Percentiles rank a stretch among this genome's conserved stretches.
phyloP scores from a whole-genome alignment of 2,113 vertebrate species.

The Campylomormyrus numenius region DNA sequence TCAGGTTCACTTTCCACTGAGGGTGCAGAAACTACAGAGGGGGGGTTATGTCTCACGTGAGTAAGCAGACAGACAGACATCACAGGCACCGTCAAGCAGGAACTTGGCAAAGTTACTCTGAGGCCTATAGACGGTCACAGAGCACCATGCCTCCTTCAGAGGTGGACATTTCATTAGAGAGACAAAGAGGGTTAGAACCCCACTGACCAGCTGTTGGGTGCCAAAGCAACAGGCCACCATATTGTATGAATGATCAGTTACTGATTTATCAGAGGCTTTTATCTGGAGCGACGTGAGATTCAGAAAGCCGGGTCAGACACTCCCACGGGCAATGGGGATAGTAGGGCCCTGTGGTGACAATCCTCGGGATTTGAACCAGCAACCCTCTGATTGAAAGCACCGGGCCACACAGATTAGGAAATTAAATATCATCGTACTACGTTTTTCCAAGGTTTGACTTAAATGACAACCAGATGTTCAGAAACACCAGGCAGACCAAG shows the following conservation, averaged over 20 bases:
- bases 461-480: background rate
- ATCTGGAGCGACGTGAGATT: background rate
- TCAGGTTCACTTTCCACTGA: conserved; percentile 33
- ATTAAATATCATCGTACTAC: background rate
- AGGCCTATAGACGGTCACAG: background rate
- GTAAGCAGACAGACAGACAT: background rate
- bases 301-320: background rate
- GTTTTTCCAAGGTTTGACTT: background rate
- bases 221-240: background rate
- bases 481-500: background rate
- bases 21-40: background rate
- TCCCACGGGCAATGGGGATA: background rate
- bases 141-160: background rate
- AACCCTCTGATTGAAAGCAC: background rate
- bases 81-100: background rate
- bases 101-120: background rate
- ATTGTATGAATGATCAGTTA: background rate
- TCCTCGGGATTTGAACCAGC: background rate
- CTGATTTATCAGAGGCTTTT: background rate
- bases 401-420: background rate
- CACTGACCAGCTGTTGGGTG: background rate
- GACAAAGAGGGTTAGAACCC: background rate
- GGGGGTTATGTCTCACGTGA: background rate
- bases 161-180: background rate
- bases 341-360: background rate